A percentile compares a stretch with the other conserved stretches of the same genome.
Conservation (phyloP, 2,113 vertebrate genomes). For the Dendropsophus ebraccatus region DNA sequence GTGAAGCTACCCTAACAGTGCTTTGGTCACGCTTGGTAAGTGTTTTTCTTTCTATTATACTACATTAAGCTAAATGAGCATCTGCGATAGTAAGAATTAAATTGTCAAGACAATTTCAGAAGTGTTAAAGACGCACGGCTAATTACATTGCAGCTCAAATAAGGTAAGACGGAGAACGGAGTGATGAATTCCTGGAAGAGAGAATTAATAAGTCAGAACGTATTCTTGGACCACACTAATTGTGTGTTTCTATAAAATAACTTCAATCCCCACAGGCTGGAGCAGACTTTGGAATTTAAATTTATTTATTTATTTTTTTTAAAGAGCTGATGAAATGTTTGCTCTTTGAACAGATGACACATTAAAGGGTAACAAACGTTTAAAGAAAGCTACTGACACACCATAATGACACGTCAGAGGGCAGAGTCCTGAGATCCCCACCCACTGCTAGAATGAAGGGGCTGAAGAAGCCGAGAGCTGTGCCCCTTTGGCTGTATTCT, state of each 20-base stretch:
- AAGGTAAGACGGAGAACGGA: slow-evolving; percentile 1
- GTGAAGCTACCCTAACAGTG: too few species aligned
- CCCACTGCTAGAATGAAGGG: too few species aligned
- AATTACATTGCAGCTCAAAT: slow-evolving; percentile 27
- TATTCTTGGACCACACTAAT: background rate
- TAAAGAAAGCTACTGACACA: too few species aligned
- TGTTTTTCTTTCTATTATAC: background rate
- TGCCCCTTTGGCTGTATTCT: too few species aligned
- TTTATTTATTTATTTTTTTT: background rate
- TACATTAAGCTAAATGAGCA: slow-evolving; percentile 4
- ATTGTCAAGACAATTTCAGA: background rate
- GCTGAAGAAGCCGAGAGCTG: too few species aligned
- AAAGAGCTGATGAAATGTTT: slow-evolving; percentile 11
- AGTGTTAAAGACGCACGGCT: slow-evolving; percentile 1
- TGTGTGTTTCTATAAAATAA: background rate
- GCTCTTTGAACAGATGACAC: slow-evolving; percentile 38
- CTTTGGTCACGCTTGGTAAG: background rate
- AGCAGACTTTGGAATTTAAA: background rate
- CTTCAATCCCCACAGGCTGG: background rate
- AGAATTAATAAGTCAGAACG: slow-evolving; percentile 26
- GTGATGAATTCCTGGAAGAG: background rate
- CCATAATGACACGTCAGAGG: too few species aligned
- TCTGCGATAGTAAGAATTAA: slow-evolving; percentile 30
- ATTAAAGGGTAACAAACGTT: background rate
- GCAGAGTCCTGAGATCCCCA: too few species aligned